These are phyloP conservation scores for Aphidius colemani DNA, from an alignment of 2,888 invertebrate genomes.

Conservation along the genomic window DNA sequence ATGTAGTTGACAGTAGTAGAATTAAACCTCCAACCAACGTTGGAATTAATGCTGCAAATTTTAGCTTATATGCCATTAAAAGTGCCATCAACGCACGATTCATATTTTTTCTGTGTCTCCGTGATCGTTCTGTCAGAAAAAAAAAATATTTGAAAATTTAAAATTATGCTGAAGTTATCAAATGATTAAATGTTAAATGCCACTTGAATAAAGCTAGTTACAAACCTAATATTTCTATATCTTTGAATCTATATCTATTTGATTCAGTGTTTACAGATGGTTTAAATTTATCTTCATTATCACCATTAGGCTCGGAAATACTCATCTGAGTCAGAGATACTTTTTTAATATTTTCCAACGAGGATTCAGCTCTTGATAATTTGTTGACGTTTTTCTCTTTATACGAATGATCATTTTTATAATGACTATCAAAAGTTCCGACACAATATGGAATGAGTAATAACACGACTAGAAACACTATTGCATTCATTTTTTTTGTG, in stretches of 20 bases:
- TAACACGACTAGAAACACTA: too few species aligned
- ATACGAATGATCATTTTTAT: background rate
- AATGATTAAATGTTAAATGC: constrained; percentile 16
- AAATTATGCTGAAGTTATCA: too few species aligned
- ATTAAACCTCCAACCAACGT: constrained; percentile 73
- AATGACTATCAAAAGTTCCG: background rate
- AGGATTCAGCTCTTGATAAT: background rate
- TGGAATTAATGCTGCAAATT: constrained; percentile 79
- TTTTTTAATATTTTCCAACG: constrained; percentile 18
- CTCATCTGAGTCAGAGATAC: constrained; percentile 16
- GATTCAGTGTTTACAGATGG: too few species aligned
- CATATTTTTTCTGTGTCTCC: constrained; percentile 61
- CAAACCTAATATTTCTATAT: too few species aligned
- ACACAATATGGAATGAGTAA: background rate
- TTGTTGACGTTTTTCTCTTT: background rate
- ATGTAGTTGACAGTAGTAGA: constrained; percentile 77
- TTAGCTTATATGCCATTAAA: constrained; percentile 81
- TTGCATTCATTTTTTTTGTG: background rate
- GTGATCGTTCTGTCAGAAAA: constrained; percentile 34
- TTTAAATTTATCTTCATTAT: background rate
- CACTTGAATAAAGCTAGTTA: constrained; percentile 19
- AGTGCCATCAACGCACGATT: constrained; percentile 76
- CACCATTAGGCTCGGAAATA: background rate
- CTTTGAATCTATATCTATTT: too few species aligned
- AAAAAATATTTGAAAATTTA: too few species aligned